Base-by-base conservation (phyloP, 2,113 vertebrate species). In the Nycticorax nycticorax region DNA sequence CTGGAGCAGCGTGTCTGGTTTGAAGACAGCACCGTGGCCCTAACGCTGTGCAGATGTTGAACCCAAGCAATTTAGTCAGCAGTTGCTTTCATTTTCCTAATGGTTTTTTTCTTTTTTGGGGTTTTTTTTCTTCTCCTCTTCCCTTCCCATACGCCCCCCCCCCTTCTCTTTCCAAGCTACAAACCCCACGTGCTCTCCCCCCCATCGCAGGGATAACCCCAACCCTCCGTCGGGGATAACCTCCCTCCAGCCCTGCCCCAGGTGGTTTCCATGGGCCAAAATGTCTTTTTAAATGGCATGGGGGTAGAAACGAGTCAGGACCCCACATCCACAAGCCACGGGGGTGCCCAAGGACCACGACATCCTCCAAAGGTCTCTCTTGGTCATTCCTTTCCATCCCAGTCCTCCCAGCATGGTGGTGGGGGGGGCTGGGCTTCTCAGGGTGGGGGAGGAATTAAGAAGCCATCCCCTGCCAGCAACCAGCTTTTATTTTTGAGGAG, bases 31-130 rank as follows among this genome's bases (percentile, higher is more conserved):
- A 4, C 88, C 23, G 37, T 39, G 90, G 30, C 79, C 47, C 1
- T 93, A 95, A 93, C 62, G 0, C 77, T 60, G 18, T 85, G 92
- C 95, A 94, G 95, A 93, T 95, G 94, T 96, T 89, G 1, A 11
- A 37, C 77, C 47, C 8, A 9, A 18, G 47, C 83, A 5, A n/a
- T 69, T 88, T 19, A 50, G 43, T 66, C 79, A 50, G 28, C 88
- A 22, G 21, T 45, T 22, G 47, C 57, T 78, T 72, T 64, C 78
- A 55, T 96, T 77, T 63, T 60, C 75, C 48, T 73, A 41, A 63
- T 59, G 41, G 5, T 0, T 2, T 45, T 33, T 12, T 14, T 19
- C 12, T 8, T 22, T 18, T 33, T 26, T n/a, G n/a, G n/a, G n/a
- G n/a, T 12, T 35, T 6, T 8, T 22, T 21, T 33, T 26, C 10